phyloP scores from a whole-genome alignment of 2,113 vertebrate genomes.

The Leptocoma aspasia region DNA sequence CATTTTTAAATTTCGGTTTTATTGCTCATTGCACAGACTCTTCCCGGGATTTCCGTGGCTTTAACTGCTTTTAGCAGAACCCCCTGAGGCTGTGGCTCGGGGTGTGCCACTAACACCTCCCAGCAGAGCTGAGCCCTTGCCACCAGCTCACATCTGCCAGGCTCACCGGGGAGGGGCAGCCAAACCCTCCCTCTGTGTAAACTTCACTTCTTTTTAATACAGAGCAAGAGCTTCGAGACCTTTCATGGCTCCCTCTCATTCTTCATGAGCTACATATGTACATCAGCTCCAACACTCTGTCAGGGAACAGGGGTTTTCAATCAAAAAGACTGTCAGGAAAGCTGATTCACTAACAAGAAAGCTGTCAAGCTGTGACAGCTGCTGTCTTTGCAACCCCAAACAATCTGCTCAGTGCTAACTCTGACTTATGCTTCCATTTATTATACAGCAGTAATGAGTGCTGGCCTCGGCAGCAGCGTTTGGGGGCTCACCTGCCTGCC shows the following conservation, averaged over 20 bases:
- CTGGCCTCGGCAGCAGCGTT: conserved; percentile 45
- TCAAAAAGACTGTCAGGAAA: conserved; percentile 74
- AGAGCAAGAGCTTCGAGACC: conserved; percentile 1
- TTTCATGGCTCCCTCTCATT: conserved; percentile 1
- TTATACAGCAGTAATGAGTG: conserved; percentile 67
- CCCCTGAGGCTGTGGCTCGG: background rate
- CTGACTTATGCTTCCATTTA: conserved; percentile 72
- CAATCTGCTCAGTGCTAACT: conserved; percentile 75
- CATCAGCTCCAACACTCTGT: conserved; percentile 61
- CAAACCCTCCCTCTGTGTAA: background rate
- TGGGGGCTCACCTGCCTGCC: conserved; percentile 50
- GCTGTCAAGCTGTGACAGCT: conserved; percentile 77
- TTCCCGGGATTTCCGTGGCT: background rate
- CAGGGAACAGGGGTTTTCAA: conserved; percentile 73
- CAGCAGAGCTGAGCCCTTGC: background rate
- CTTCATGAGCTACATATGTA: conserved; percentile 66
- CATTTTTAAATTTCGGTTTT: background rate
- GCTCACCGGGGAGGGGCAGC: background rate
- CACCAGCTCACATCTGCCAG: background rate
- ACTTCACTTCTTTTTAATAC: conserved; percentile 9
- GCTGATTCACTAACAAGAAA: conserved; percentile 76
- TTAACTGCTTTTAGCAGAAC: background rate
- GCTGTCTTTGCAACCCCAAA: conserved; percentile 76
- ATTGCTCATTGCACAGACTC: rapidly evolving
- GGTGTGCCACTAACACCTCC: background rate